Base-by-base conservation (phyloP, 2,888 invertebrate species). In the Epistrophe grossulariae region DNA sequence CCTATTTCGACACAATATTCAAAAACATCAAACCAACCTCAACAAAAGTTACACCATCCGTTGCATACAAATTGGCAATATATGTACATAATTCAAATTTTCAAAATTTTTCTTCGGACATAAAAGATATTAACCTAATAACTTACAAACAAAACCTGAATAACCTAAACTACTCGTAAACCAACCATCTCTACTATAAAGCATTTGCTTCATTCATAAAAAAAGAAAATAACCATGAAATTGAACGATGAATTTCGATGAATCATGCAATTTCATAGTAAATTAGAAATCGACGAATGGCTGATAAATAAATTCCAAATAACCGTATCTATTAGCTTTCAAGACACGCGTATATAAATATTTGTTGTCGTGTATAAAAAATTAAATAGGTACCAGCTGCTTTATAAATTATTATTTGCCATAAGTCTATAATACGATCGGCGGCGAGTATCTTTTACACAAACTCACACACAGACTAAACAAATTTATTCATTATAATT, bases 241-340 rank as follows among this genome's bases (percentile, higher is more conserved):
- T 45, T 40, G 7, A 68, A 52, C 11, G 35, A 9, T 11, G 19
- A n/a, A 52, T 52, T 38, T 7, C 24, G 6, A 68, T 68, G 68
- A 68, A 19, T 68, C 35, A 68, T 50, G 6, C 17, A 50, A 35
- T 31, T 50, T 68, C 68, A 50, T 68, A 68, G 66, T 68, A 68
- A 68, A 48, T 68, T 68, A 68, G 38, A 68, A 68, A 68, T 68
- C 68, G 19, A 68, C 68, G 19, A 68, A 52, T 35, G n/a, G 48
- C 19, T 19, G 19, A 48, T 28, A 35, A n/a, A 35, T 19, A 6
- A 28, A 50, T 66, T 68, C 50, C 68, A 40, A 68, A 17, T 50
- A 43, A 50, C 13, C 50, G 19, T 68, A 19, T 38, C 35, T 17
- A 9, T 13, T 0, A 28, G 15, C 35, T 68, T 50, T 50, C 4